A percentile compares a stretch with the other conserved stretches of the same genome.
Evolutionary conservation across 2,113 vertebrate genomes (phyloP).

Genomic region (Corydoras sp.): DNA sequence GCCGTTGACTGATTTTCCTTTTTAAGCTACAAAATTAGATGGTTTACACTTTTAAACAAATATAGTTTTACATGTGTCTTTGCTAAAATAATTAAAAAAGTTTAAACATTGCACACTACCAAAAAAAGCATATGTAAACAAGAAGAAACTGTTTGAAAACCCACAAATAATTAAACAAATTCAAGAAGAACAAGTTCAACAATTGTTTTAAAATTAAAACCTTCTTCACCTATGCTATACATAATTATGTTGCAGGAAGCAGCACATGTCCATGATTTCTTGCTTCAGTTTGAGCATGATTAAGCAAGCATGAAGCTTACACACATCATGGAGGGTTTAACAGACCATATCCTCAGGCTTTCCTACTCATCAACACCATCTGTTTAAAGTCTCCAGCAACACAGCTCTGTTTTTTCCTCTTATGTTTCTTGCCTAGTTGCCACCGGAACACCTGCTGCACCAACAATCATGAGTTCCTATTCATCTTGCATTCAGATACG

Average conservation of each 20-base stretch:
- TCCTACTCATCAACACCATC: conserved; percentile 42
- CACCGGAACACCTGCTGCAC: conserved; percentile 43
- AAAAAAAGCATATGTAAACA: no score
- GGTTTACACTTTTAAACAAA: no score
- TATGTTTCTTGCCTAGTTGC: conserved; percentile 28
- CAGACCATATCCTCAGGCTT: conserved; percentile 35
- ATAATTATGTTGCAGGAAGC: not conserved
- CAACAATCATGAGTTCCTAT: conserved; percentile 15
- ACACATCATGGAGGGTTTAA: conserved; percentile 26
- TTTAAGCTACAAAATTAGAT: no score
- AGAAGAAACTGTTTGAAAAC: no score
- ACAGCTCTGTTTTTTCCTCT: conserved; percentile 33
- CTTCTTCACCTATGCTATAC: no score
- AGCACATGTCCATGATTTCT: not conserved
- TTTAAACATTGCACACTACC: no score
- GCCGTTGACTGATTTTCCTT: no score
- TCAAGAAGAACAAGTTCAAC: no score
- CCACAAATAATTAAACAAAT: no score
- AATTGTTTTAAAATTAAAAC: no score
- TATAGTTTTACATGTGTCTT: no score
- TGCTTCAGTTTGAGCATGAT: not conserved
- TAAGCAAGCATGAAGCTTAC: not conserved
- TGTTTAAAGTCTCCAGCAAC: conserved; percentile 32
- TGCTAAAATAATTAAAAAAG: no score
- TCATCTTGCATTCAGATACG: conserved; percentile 9